phyloP scores from a whole-genome alignment of 2,113 vertebrate genomes.

The Platysteira castanea region DNA sequence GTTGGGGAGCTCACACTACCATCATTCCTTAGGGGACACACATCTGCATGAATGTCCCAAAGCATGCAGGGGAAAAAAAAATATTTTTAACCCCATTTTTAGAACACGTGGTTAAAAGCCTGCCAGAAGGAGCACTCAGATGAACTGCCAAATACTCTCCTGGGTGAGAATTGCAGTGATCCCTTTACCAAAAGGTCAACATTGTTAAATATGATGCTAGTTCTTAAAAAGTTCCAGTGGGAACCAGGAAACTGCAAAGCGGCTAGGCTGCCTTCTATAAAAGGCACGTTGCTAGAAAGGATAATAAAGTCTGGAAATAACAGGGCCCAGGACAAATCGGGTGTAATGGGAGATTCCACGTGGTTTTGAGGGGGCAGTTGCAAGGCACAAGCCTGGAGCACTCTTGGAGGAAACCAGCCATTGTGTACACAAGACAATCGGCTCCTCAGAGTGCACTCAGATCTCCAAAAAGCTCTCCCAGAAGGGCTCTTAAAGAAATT shows the following conservation, averaged over 20 bases:
- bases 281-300: conserved; percentile 32
- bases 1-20: not conserved
- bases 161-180: not conserved
- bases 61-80: not conserved
- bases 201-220: not conserved
- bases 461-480: conserved; percentile 29
- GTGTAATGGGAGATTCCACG: not conserved
- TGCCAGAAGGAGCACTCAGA: not conserved
- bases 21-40: not conserved
- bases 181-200: not conserved
- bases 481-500: conserved; percentile 41
- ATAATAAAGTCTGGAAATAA: conserved; percentile 32
- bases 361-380: not conserved
- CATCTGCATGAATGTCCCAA: not conserved
- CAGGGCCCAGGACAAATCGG: not conserved
- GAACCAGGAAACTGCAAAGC: conserved; percentile 38
- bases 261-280: not conserved
- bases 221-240: conserved; percentile 37
- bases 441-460: not conserved
- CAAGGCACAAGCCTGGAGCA: not conserved
- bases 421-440: conserved; percentile 4
- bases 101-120: not conserved
- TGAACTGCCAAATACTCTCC: not conserved
- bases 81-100: not conserved
- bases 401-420: not conserved